phyloP scores from a whole-genome alignment of 2,113 vertebrate genomes.

The Progne subis region DNA sequence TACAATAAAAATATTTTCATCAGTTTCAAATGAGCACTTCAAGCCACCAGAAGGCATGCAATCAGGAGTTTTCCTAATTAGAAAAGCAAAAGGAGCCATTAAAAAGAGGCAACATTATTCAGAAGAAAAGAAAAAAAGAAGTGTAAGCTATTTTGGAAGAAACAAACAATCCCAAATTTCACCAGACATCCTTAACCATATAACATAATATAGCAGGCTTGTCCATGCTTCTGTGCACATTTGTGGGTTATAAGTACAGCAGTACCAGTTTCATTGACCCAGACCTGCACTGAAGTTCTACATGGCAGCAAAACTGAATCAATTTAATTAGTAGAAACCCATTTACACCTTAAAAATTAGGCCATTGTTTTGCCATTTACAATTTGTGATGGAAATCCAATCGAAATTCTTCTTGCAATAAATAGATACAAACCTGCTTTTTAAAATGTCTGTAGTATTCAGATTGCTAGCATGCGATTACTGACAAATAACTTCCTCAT shows the following conservation, averaged over 20 bases:
- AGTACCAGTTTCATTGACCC: neutral
- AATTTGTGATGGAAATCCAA: neutral
- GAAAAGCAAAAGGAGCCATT: neutral
- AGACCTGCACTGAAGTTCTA: neutral
- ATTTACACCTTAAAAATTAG: neutral
- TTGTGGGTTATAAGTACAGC: neutral
- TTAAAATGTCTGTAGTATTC: neutral
- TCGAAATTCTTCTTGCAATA: neutral
- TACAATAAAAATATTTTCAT: neutral
- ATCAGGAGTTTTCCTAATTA: neutral
- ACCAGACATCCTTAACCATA: accelerated
- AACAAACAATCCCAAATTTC: neutral
- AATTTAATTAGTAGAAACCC: neutral
- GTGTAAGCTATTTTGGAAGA: neutral
- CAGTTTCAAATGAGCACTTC: neutral
- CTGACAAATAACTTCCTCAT: neutral
- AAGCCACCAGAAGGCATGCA: neutral
- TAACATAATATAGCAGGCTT: neutral
- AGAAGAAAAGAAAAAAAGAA: neutral
- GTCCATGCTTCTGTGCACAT: neutral
- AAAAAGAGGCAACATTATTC: neutral
- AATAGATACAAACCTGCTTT: neutral
- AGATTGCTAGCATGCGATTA: neutral
- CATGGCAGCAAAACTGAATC: accelerated
- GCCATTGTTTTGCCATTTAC: neutral